Conservation (phyloP, 2,888 invertebrate genomes). For the Tanaodytes sp. region DNA sequence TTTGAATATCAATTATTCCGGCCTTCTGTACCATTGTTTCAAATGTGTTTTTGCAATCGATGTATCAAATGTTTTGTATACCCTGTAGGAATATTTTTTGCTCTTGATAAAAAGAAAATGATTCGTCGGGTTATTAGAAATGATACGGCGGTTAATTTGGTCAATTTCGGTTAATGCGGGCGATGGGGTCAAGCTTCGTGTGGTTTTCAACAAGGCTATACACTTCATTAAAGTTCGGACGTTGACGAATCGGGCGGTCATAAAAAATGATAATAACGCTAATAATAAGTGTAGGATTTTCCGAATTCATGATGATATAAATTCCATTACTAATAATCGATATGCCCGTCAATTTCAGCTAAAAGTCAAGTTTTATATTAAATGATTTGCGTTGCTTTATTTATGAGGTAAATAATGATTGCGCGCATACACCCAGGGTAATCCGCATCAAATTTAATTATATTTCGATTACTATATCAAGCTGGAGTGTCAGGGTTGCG, state of each 20-base stretch:
- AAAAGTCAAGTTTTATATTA: constrained; percentile 46
- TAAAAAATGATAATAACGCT: constrained; percentile 34
- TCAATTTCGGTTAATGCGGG: no score
- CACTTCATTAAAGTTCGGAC: constrained; percentile 31
- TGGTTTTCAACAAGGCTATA: constrained; percentile 14
- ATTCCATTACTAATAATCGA: constrained; percentile 49
- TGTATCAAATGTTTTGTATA: no score
- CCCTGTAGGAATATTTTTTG: no score
- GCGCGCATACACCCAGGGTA: constrained; percentile 31
- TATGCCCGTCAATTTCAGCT: constrained; percentile 44
- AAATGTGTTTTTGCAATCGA: no score
- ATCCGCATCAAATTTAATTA: constrained; percentile 48
- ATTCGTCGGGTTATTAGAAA: no score
- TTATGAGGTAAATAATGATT: constrained; percentile 45
- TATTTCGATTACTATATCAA: constrained; percentile 44
- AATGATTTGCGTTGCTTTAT: constrained; percentile 51
- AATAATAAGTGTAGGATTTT: constrained; percentile 43
- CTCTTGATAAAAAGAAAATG: no score
- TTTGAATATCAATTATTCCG: neutral
- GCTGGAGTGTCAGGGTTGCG: no score
- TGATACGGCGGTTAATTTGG: no score
- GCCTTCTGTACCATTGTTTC: no score
- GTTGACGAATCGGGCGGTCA: constrained; percentile 27
- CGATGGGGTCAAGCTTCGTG: neutral
- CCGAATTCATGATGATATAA: constrained; percentile 40